Evolutionary conservation across 2,888 invertebrate genomes (phyloP).

Genomic region (Cecidostiba fungosa): DNA sequence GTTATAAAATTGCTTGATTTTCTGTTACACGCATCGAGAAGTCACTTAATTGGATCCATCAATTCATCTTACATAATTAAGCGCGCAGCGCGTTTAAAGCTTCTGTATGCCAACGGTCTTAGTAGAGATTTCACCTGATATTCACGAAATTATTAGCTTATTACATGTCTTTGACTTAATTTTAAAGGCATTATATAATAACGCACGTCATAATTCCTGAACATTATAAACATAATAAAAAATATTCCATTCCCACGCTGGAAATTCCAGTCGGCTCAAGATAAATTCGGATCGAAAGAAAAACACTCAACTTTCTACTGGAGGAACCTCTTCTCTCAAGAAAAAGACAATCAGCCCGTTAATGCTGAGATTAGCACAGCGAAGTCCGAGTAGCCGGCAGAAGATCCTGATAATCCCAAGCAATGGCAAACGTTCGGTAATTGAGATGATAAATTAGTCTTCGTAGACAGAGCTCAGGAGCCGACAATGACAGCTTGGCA

Average conservation of each 20-base stretch:
- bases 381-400: neutral
- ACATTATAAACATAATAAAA: neutral
- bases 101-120: neutral
- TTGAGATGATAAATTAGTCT: slow-evolving; percentile 33
- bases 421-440: slow-evolving; percentile 19
- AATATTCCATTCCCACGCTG: too few relatives aligned
- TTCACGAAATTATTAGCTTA: slow-evolving; percentile 18
- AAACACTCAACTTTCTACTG: neutral
- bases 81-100: neutral
- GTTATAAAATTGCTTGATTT: neutral
- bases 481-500: neutral
- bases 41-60: slow-evolving; percentile 12
- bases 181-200: neutral
- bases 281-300: neutral
- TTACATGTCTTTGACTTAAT: neutral
- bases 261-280: too few relatives aligned
- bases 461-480: neutral
- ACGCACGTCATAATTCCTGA: neutral
- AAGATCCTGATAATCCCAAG: neutral
- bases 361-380: neutral
- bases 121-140: slow-evolving; percentile 2
- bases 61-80: slow-evolving; percentile 23
- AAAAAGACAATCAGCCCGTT: neutral
- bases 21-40: neutral
- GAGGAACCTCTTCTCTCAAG: neutral